Base-by-base conservation (phyloP, 2,888 invertebrate species). In the Beris chalybata region DNA sequence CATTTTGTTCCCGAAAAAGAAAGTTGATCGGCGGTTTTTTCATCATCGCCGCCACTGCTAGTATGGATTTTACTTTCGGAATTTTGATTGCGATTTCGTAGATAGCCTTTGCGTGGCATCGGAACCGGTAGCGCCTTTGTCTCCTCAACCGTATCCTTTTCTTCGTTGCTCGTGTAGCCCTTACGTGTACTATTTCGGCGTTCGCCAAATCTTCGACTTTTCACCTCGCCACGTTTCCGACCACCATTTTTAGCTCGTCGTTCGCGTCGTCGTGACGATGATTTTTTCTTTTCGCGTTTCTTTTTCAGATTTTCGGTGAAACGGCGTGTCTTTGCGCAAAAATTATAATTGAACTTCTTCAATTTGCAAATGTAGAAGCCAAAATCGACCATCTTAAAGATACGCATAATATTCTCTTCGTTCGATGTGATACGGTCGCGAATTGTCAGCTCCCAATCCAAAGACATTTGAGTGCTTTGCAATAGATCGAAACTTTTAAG, bases 311-410 rank as follows among this genome's bases (percentile, higher is more conserved):
- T 56, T 71, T 78, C 73, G 66, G 76, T 73, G 75, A 77, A 75
- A 65, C 74, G 71, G 69, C 79, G 70, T 5, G 79, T 74, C 65
- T 78, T 80, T 0, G 79, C 76, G 50, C 81, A 81, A 70, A 81
- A 81, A 32, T 78, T 77, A 71, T 81, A 81, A 56, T 79, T 78
- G 65, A 81, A 81, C 69, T 79, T 80, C 71, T 81, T 81, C 68
- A 79, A 77, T 64, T 81, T 81, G 72, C 80, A 80, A 12, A 81
- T 77, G 52, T 79, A 81, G 72, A 81, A 81, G 3, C 93, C 94
- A 81, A 95, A 94, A 71, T 89, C 87, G 43, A 92, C 84, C 74
- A 95, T 85, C 78, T 91, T 91, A 65, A 90, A 83, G 50, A 89
- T 86, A 72, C 95, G 85, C 70, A 93, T 81, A 30, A 92, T 82